Conservation (phyloP, 2,797 vertebrate species). For the Hemitrygon akajei region DNA sequence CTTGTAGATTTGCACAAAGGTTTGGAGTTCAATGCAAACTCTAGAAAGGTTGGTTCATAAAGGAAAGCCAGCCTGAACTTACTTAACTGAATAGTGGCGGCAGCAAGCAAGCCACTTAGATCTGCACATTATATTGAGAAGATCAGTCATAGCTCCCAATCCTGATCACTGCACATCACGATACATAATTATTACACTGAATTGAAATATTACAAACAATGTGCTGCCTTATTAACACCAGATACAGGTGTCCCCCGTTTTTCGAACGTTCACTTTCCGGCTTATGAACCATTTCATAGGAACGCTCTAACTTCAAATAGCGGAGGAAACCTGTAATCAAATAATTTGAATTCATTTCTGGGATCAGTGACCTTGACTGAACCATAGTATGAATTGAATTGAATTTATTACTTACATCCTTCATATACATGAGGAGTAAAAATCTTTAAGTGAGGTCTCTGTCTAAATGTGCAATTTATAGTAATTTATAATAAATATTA, state of each 20-base stretch:
- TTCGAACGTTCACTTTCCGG: no score
- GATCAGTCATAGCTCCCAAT: neutral
- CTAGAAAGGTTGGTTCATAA: neutral
- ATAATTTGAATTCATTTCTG: neutral
- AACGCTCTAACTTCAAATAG: no score
- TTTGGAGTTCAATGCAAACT: neutral
- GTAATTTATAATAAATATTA: no score
- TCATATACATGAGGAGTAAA: no score
- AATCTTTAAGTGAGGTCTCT: no score
- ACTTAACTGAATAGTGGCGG: neutral
- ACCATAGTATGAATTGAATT: no score
- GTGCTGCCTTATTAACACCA: neutral
- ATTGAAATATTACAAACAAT: neutral
- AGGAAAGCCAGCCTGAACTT: neutral
- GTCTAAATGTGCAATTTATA: no score
- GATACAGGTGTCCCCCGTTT: no score
- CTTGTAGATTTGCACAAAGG: neutral
- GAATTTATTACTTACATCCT: no score
- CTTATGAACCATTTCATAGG: no score
- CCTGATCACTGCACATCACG: neutral
- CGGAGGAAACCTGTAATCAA: no score
- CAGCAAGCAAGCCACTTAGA: neutral
- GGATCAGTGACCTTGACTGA: neutral
- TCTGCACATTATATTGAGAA: neutral
- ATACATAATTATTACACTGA: neutral